Evolutionary conservation across 37 sponge, comb jelly and placozoan genomes (phyloP), one percentile per base, ranked within the genome.

Genomic region (Oopsacas minuta): DNA sequence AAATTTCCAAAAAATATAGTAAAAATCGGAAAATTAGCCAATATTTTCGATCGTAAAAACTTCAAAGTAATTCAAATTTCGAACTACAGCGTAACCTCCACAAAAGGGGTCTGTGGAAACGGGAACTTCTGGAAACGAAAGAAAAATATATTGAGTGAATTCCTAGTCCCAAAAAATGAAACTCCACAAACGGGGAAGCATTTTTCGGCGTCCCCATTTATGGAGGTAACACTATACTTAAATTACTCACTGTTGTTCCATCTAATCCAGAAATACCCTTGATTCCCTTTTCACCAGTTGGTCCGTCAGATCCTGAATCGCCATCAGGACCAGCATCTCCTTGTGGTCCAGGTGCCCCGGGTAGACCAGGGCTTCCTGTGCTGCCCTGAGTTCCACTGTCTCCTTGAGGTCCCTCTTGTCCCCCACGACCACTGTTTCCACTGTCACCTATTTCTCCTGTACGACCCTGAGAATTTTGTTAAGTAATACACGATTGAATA

Each of bases 221-320:
- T n/a, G n/a, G n/a, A n/a, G n/a, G n/a, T n/a, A n/a, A n/a, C n/a
- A n/a, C n/a, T n/a, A n/a, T n/a, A n/a, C n/a, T n/a, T n/a, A 42
- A 15, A 25, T 61, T 32, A 61, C 75, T 61, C 30, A 61, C 75
- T 20, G 20, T 25, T 20, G 28, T 32, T 25, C 75, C 17, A n/a
- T 61, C 75, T 34, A 61, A 61, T 61, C 75, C 75, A 61, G 75
- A 61, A 20, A 61, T 61, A 32, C 75, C 75, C 75, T 61, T 61
- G 32, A 61, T 3, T 61, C 75, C 75, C 22, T 61, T 61, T 34
- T 5, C 28, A 32, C 75, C 75, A 12, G 30, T n/a, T 10, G 3
- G 5, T 61, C 75, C 75, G 30, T 61, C 75, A 5, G 22, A 34
- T 20, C 75, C 75, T 5, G 75, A 61, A 3, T 3, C 28, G 32